Evolutionary conservation across 2,113 vertebrate genomes (phyloP).

Genomic region (Cercocebus atys): DNA sequence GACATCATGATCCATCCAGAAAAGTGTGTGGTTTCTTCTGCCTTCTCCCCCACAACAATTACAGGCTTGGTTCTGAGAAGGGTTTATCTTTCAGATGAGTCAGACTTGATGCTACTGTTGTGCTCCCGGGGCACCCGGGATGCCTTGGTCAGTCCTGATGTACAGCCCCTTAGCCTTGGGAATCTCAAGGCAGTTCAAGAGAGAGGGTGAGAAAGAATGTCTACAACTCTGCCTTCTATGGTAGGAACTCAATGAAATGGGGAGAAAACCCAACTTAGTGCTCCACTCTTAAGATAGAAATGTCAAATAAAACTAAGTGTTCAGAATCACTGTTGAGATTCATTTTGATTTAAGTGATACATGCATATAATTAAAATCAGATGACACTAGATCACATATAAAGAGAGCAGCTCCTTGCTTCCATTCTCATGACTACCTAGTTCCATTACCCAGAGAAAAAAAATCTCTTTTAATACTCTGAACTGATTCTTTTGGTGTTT

Average conservation of each 20-base stretch:
- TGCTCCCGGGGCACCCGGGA: background rate
- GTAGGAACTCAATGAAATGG: background rate
- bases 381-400: background rate
- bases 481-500: background rate
- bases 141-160: conserved; percentile 7
- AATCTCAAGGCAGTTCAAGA: background rate
- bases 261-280: background rate
- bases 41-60: background rate
- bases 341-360: background rate
- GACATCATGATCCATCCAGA: background rate
- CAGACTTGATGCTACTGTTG: background rate
- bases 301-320: background rate
- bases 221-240: background rate
- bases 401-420: background rate
- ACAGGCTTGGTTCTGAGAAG: background rate
- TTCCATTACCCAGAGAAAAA: background rate
- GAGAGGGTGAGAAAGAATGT: background rate
- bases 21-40: background rate
- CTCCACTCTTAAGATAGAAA: background rate
- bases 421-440: too few species aligned
- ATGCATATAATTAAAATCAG: background rate
- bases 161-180: background rate
- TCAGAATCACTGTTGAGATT: conserved; percentile 12
- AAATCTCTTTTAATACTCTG: background rate
- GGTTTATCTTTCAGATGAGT: background rate